Evolutionary conservation across 2,888 invertebrate species (phyloP).

Genomic region (Drosophila bunnanda): DNA sequence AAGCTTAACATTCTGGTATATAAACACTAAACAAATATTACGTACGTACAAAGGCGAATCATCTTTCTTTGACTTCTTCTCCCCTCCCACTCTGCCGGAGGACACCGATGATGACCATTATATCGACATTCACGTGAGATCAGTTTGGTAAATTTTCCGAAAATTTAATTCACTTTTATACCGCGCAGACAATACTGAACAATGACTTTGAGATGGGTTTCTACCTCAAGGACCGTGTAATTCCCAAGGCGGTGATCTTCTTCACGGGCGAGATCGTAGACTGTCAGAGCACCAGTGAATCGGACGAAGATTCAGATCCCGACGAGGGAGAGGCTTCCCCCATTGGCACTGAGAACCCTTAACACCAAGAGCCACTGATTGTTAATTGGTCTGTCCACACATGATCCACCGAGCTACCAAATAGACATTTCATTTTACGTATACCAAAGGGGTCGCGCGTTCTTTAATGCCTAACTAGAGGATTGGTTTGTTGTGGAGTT

Average conservation of each 20-base stretch:
- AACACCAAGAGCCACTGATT: constrained; percentile 34
- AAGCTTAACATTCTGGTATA: too few species aligned
- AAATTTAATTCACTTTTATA: not conserved
- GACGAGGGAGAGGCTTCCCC: constrained; percentile 65
- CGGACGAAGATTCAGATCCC: constrained; percentile 68
- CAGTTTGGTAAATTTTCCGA: not conserved
- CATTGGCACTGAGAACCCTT: constrained; percentile 36
- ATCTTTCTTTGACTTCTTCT: constrained; percentile 97
- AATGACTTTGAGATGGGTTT: constrained; percentile 99
- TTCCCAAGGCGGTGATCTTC: constrained; percentile 97
- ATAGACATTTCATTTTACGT: constrained; percentile 65
- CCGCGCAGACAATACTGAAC: constrained; percentile 75
- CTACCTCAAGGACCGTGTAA: constrained; percentile 97
- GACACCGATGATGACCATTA: constrained; percentile 75
- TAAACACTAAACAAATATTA: too few species aligned
- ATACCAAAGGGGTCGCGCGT: constrained; percentile 45
- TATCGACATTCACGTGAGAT: constrained; percentile 75
- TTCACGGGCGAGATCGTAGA: constrained; percentile 94
- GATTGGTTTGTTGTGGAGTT: constrained; percentile 12
- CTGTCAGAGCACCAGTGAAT: constrained; percentile 72
- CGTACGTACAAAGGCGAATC: constrained; percentile 6
- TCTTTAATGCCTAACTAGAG: constrained; percentile 64
- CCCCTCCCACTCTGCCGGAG: constrained; percentile 87
- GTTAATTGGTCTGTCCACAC: constrained; percentile 42
- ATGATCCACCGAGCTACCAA: constrained; percentile 51